These are phyloP conservation scores for Eilema sororculum DNA, from an alignment of 2,888 invertebrate species.

Conservation along the genomic window DNA sequence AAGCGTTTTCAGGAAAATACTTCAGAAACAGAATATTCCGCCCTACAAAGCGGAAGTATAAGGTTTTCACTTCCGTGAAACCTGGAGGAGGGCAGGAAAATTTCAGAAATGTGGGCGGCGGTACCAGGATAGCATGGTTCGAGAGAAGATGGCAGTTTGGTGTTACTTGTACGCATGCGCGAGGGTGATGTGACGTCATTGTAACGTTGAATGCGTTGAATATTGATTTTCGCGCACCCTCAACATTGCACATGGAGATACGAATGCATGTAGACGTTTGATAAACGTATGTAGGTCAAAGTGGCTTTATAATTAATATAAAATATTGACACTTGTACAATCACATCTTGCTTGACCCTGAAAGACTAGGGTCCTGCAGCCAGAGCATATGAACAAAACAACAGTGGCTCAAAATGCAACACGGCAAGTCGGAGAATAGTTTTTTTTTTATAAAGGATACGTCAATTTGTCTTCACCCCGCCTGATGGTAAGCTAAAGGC, in stretches of 20 bases:
- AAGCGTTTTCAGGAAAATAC: constrained; percentile 24
- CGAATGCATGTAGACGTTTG: background rate
- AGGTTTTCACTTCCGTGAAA: constrained; percentile 73
- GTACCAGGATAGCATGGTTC: constrained; percentile 69
- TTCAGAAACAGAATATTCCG: constrained; percentile 55
- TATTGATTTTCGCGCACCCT: constrained; percentile 14
- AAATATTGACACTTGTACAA: too few relatives aligned
- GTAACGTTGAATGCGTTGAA: background rate
- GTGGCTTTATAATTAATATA: too few relatives aligned
- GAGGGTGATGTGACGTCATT: background rate
- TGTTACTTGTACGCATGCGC: constrained; percentile 11
- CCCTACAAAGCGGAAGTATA: constrained; percentile 75
- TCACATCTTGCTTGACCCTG: too few relatives aligned
- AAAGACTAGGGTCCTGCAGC: too few relatives aligned
- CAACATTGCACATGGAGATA: background rate
- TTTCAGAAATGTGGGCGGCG: constrained; percentile 84
- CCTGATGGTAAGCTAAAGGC: too few relatives aligned
- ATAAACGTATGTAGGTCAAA: too few relatives aligned
- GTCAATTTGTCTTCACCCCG: too few relatives aligned
- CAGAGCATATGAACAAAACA: too few relatives aligned
- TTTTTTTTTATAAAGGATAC: too few relatives aligned
- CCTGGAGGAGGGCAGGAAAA: constrained; percentile 82
- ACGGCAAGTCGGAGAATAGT: too few relatives aligned
- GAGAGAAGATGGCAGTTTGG: constrained; percentile 43
- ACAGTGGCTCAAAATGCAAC: too few relatives aligned